phyloP scores from a whole-genome alignment of 2,888 invertebrate genomes.

The Hedychridium roseum region DNA sequence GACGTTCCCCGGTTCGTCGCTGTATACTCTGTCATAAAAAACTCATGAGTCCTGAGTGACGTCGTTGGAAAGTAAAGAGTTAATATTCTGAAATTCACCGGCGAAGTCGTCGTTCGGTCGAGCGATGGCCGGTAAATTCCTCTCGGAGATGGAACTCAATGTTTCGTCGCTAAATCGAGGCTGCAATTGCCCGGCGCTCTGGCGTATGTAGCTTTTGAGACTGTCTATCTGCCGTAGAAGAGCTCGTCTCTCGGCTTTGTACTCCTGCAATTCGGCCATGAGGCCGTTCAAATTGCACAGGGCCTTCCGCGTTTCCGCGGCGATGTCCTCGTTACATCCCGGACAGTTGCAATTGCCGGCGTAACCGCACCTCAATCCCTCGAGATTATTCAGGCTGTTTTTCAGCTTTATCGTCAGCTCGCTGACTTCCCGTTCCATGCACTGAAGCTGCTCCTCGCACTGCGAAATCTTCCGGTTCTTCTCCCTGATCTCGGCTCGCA shows the following conservation, averaged over 20 bases:
- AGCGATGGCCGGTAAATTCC: too few relatives aligned
- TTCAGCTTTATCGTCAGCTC: slow-evolving; percentile 37
- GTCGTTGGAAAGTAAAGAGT: too few relatives aligned
- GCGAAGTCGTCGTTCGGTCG: too few relatives aligned
- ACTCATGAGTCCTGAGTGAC: too few relatives aligned
- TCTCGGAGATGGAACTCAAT: too few relatives aligned
- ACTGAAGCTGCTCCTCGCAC: slow-evolving; percentile 34
- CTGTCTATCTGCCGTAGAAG: slow-evolving; percentile 30
- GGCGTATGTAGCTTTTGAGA: slow-evolving; percentile 24
- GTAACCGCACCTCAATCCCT: slow-evolving; percentile 30
- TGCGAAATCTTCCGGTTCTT: slow-evolving; percentile 37
- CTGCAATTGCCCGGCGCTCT: too few relatives aligned
- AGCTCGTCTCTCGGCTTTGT: slow-evolving; percentile 33
- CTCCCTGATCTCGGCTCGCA: slow-evolving; percentile 32
- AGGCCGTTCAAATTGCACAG: slow-evolving; percentile 28
- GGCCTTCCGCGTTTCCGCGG: slow-evolving; percentile 29
- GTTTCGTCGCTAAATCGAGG: too few relatives aligned
- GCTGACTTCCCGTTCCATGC: slow-evolving; percentile 31
- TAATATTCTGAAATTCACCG: too few relatives aligned
- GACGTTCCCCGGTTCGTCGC: too few relatives aligned
- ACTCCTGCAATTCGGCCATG: slow-evolving; percentile 30
- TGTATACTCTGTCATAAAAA: too few relatives aligned
- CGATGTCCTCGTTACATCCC: slow-evolving; percentile 27
- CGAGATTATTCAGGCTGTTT: slow-evolving; percentile 32
- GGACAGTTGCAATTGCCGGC: slow-evolving; percentile 25